Evolutionary conservation across 2,113 vertebrate genomes (phyloP).

Genomic region (Scomber colias): DNA sequence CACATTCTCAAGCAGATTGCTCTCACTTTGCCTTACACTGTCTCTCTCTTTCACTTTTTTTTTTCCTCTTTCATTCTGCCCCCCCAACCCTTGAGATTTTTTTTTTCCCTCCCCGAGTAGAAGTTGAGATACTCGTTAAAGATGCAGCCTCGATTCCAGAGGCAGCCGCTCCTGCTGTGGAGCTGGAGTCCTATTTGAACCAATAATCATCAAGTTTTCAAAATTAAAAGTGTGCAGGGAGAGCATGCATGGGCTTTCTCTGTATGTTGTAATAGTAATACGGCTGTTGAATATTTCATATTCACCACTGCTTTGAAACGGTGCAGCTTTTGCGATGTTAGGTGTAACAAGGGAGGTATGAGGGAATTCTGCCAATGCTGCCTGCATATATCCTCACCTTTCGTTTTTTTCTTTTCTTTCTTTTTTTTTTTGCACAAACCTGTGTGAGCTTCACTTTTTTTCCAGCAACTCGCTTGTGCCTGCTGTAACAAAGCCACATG

Average conservation of each 20-base stretch:
- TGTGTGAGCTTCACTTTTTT: slow-evolving; percentile 39
- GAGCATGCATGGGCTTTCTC: slow-evolving; percentile 22
- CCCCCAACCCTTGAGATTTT: slow-evolving; percentile 44
- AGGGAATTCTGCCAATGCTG: slow-evolving; percentile 66
- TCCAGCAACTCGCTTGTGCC: slow-evolving; percentile 47
- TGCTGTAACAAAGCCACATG: slow-evolving; percentile 73
- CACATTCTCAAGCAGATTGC: slow-evolving; percentile 54
- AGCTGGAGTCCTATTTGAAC: slow-evolving; percentile 73
- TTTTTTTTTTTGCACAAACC: slow-evolving; percentile 63
- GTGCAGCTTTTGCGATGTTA: slow-evolving; percentile 68
- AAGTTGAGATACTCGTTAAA: slow-evolving; percentile 72
- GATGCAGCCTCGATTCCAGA: slow-evolving; percentile 64
- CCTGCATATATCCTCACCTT: slow-evolving; percentile 65
- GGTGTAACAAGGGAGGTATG: slow-evolving; percentile 71
- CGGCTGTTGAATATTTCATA: slow-evolving; percentile 82
- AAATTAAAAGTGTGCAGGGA: slow-evolving; percentile 72
- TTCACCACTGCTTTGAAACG: slow-evolving; percentile 75
- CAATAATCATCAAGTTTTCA: slow-evolving; percentile 80
- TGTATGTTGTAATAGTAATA: slow-evolving; percentile 78
- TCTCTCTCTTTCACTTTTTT: slow-evolving; percentile 28
- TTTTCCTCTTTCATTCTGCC: slow-evolving; percentile 47
- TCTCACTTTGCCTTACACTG: slow-evolving; percentile 46
- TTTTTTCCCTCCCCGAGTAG: slow-evolving; percentile 15
- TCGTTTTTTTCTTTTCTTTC: slow-evolving; percentile 19
- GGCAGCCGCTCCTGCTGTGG: slow-evolving; percentile 65